Evolutionary conservation across 2,888 invertebrate species (phyloP), one percentile per base, ranked within the genome.

Genomic region (Clanis bilineata): DNA sequence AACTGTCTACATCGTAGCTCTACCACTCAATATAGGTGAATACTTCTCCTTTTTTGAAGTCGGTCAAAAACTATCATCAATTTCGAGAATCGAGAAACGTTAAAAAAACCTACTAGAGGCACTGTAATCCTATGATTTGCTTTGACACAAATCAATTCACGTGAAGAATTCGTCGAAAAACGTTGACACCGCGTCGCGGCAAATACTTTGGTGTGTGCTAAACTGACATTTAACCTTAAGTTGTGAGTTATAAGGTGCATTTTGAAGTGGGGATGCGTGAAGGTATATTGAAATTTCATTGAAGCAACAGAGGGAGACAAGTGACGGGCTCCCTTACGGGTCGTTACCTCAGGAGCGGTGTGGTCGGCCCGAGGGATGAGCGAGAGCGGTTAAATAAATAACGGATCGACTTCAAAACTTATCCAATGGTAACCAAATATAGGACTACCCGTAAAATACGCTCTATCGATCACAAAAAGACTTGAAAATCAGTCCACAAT

Each of bases 281-380:
- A 65, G 62, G 64, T 70, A 67, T 79, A 81, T 83, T 80, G 83
- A 81, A 81, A 81, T 81, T 82, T 76, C 77, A 77, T 77, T 69
- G 79, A 64, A 72, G 73, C 71, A 71, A 58, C 47, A 47, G 45
- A n/a, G 67, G 70, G 65, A 72, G 75, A 76, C 72, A 80, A 77
- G 77, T 80, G 83, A 77, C 78, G 70, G 60, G 73, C 66, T 66
- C 69, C 73, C 72, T 78, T 65, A 76, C 74, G 77, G 66, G 75
- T 82, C 77, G 79, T 79, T 80, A 79, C 77, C 67, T 73, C 60
- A 28, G 47, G 25, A 47, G n/a, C 15, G 28, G 7, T 15, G 47
- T 2, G 44, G 12, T 10, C 15, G 47, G 28, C 7, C 7, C n/a
- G 7, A 28, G 47, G 2, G 15, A 47, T 25, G 23, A 47, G 25